Evolutionary conservation across 2,797 vertebrate species (phyloP).

Genomic region (Petrocephalus schoutedeni): DNA sequence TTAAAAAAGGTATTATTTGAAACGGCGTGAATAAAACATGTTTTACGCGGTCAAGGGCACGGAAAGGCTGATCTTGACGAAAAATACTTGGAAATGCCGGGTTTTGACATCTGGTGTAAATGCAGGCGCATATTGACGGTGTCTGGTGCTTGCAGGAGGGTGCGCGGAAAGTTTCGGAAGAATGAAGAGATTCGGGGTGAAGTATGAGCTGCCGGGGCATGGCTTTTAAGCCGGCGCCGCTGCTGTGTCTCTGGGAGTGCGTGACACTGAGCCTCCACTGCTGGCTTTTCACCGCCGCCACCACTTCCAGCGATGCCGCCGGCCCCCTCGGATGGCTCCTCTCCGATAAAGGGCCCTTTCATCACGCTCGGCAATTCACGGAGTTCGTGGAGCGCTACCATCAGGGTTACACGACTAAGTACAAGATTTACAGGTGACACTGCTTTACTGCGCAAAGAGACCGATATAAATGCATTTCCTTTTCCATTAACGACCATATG

Average conservation of each 20-base stretch:
- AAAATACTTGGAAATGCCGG: background rate
- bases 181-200: constrained; percentile 90
- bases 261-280: constrained; percentile 87
- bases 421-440: constrained; percentile 97
- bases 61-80: background rate
- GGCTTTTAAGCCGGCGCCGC: constrained; percentile 87
- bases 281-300: constrained; percentile 68
- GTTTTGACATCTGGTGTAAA: background rate
- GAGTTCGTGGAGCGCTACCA: constrained; percentile 94
- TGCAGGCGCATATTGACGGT: background rate
- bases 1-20: background rate
- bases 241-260: constrained; percentile 98
- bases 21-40: background rate
- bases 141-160: constrained; percentile 43
- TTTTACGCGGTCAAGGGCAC: background rate
- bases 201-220: constrained; percentile 94
- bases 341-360: constrained; percentile 94
- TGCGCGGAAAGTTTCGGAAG: constrained; percentile 58
- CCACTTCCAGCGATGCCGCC: constrained; percentile 77
- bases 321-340: constrained; percentile 93
- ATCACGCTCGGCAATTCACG: constrained; percentile 89
- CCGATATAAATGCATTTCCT: background rate
- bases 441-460: background rate
- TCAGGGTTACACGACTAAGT: constrained; percentile 94
- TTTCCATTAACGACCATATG: background rate